phyloP scores from a whole-genome alignment of 2,888 invertebrate genomes.

The Ganaspis brasiliensis region DNA sequence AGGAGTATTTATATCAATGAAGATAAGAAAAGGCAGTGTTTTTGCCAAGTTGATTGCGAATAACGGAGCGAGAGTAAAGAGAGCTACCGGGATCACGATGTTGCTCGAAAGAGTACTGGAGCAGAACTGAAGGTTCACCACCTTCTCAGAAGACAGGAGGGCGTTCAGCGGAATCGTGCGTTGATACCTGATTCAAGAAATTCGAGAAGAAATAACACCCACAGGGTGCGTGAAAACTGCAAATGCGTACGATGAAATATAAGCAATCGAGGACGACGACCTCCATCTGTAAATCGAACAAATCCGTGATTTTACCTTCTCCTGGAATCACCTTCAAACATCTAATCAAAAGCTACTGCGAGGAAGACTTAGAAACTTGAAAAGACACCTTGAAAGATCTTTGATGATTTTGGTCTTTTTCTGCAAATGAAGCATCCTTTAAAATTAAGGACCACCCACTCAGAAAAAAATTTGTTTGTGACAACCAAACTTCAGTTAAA shows the following conservation, averaged over 20 bases:
- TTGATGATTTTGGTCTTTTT: too few species aligned
- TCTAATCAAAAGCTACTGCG: not conserved
- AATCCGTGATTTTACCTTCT: constrained; percentile 13
- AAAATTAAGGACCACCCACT: too few species aligned
- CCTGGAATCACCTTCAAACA: not conserved
- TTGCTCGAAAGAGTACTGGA: constrained; percentile 63
- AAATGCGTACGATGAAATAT: not conserved
- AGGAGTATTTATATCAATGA: not conserved
- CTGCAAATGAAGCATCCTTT: too few species aligned
- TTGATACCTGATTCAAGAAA: constrained; percentile 58
- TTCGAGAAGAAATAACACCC: constrained; percentile 52
- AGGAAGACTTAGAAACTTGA: too few species aligned
- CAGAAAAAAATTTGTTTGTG: too few species aligned
- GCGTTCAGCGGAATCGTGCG: constrained; percentile 48
- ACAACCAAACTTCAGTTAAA: too few species aligned
- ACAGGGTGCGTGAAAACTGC: constrained; percentile 46
- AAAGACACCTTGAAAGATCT: too few species aligned
- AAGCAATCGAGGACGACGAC: constrained; percentile 6
- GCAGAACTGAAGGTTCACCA: constrained; percentile 62
- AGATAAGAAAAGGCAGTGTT: constrained; percentile 39
- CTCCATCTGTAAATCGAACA: not conserved
- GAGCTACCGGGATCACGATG: constrained; percentile 54
- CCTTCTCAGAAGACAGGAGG: constrained; percentile 53
- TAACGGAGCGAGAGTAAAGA: constrained; percentile 35
- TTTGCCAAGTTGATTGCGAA: constrained; percentile 25